Conservation (phyloP, 2,797 vertebrate genomes). For the Champsocephalus esox region DNA sequence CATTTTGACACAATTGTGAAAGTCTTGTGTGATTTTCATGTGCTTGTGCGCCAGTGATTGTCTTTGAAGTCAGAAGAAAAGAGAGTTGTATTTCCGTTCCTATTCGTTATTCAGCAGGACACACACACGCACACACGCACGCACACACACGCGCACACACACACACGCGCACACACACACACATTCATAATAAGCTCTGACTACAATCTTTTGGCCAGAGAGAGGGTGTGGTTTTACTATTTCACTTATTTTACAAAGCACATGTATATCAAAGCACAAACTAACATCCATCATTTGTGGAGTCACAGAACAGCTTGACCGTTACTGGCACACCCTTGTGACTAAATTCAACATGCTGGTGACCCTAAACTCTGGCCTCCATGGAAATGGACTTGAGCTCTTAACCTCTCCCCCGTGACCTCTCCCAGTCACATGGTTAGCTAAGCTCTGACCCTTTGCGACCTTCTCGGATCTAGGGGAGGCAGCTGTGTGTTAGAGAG, state of each 20-base stretch:
- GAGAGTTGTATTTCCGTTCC: slow-evolving; percentile 48
- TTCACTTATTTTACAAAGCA: slow-evolving; percentile 17
- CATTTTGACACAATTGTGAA: slow-evolving; percentile 52
- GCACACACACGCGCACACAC: too few species aligned
- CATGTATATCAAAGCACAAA: background rate
- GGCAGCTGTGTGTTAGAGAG: slow-evolving; percentile 66
- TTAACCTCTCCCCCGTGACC: slow-evolving; percentile 68
- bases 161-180: too few species aligned
- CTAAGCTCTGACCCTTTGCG: slow-evolving; percentile 63
- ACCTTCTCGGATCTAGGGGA: slow-evolving; percentile 66
- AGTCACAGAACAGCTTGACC: slow-evolving; percentile 32
- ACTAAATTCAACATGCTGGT: slow-evolving; percentile 23
- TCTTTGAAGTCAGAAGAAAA: slow-evolving; percentile 72
- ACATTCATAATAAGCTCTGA: slow-evolving; percentile 45
- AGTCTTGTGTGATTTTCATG: slow-evolving; percentile 40
- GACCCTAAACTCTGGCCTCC: slow-evolving; percentile 63
- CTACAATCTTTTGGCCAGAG: slow-evolving; percentile 8
- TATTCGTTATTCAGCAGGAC: slow-evolving; percentile 68
- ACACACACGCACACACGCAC: slow-evolving; percentile 4
- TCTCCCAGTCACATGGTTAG: slow-evolving; percentile 72
- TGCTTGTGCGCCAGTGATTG: slow-evolving; percentile 35
- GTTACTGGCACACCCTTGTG: slow-evolving; percentile 53
- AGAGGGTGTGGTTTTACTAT: slow-evolving; percentile 12
- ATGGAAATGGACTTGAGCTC: slow-evolving; percentile 82
- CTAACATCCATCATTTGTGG: slow-evolving; percentile 9